Evolutionary conservation across 2,113 vertebrate genomes (phyloP).

Genomic region (Camelus dromedarius): DNA sequence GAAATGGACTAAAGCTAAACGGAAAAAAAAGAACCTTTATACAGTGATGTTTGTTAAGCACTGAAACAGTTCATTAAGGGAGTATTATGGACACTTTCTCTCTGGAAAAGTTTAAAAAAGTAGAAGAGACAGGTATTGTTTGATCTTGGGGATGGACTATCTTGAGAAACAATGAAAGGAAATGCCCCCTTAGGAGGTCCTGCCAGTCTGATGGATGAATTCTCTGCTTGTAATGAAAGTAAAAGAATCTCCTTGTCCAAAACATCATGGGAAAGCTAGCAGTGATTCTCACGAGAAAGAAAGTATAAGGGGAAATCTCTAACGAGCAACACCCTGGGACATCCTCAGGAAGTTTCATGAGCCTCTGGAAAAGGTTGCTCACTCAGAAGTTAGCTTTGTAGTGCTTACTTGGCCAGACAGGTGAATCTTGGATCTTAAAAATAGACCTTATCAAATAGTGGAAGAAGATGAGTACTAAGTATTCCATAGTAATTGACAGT

Average conservation of each 20-base stretch:
- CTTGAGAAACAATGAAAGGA: slow-evolving; percentile 18
- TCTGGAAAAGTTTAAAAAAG: neutral
- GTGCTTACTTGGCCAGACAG: neutral
- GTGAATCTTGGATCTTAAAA: neutral
- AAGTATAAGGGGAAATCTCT: neutral
- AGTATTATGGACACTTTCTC: neutral
- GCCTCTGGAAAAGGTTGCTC: neutral
- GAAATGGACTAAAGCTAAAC: neutral
- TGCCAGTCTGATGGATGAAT: neutral
- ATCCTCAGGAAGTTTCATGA: neutral
- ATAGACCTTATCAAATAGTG: neutral
- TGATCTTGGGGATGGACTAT: neutral
- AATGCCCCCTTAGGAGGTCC: neutral
- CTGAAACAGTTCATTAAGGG: neutral
- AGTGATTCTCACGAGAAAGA: neutral
- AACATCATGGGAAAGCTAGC: neutral
- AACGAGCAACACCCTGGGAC: neutral
- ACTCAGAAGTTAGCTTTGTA: slow-evolving; percentile 15
- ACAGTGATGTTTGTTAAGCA: neutral
- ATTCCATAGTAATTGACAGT: neutral
- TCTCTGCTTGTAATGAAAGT: slow-evolving; percentile 1
- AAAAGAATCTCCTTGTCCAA: neutral
- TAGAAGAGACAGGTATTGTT: neutral
- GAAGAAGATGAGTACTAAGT: neutral
- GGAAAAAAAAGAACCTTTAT: neutral